A percentile compares a stretch with the other conserved stretches of the same genome.
These are phyloP conservation scores for Tetranychus truncatus DNA, from an alignment of 2,888 invertebrate genomes.

Conservation along the genomic window DNA sequence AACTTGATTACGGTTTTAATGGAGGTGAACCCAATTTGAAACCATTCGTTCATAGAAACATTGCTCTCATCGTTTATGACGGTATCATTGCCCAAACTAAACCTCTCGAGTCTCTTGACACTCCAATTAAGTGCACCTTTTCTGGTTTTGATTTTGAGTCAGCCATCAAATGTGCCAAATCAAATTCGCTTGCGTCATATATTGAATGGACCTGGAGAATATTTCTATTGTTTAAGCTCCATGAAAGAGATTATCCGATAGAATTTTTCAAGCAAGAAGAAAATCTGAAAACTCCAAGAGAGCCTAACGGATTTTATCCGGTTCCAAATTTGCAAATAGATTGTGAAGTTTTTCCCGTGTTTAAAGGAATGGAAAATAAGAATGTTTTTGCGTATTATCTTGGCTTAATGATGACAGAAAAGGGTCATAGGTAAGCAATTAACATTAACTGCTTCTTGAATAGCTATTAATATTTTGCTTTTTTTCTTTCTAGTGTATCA, in stretches of 20 bases:
- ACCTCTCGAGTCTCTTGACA: background rate
- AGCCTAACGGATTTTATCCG: conserved; percentile 4
- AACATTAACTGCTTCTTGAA: background rate
- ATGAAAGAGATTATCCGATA: conserved; percentile 14
- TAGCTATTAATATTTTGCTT: background rate
- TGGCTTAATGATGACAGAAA: conserved; percentile 21
- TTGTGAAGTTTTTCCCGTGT: conserved; percentile 16
- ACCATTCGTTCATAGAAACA: conserved; percentile 12
- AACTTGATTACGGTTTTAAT: conserved; percentile 15
- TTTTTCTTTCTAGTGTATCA: background rate
- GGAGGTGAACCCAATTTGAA: conserved; percentile 11
- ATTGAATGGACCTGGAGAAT: conserved; percentile 21
- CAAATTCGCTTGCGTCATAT: background rate
- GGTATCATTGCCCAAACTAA: conserved; percentile 12
- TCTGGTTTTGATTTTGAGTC: conserved; percentile 5
- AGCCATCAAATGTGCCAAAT: conserved; percentile 5
- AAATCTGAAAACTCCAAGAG: background rate
- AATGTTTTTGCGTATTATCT: conserved; percentile 20
- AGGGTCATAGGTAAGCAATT: conserved; percentile 15
- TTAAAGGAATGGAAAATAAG: conserved; percentile 15
- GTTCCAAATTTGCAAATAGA: conserved; percentile 11
- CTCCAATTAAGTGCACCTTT: conserved; percentile 1
- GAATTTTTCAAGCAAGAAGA: background rate
- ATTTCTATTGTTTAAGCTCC: conserved; percentile 18
- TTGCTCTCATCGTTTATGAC: conserved; percentile 16